These are phyloP conservation scores for Melanitta fusca DNA, from an alignment of 2,797 vertebrate genomes.

Conservation along the genomic window DNA sequence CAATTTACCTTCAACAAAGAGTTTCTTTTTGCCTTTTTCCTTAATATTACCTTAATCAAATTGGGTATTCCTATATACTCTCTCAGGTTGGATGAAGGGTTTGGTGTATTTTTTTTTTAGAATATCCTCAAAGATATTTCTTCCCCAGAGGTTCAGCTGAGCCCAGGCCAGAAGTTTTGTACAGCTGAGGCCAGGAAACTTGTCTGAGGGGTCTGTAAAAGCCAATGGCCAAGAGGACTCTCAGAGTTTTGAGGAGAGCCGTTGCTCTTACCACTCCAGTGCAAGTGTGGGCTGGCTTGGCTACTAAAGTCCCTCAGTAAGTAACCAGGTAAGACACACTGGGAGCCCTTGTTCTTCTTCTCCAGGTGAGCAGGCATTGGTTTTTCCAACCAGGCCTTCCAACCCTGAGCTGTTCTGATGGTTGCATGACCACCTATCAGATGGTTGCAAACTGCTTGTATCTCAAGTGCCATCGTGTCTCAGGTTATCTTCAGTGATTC, in stretches of 20 bases:
- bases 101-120: neutral
- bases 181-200: neutral
- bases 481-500: neutral
- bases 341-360: neutral
- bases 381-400: neutral
- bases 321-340: neutral
- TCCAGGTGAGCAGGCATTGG: neutral
- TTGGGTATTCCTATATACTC: neutral
- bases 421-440: neutral
- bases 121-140: neutral
- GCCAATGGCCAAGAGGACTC: neutral
- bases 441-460: fast-evolving
- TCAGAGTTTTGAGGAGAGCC: neutral
- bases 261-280: neutral
- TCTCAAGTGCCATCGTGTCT: neutral
- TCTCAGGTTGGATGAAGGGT: neutral
- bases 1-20: neutral
- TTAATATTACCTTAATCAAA: neutral
- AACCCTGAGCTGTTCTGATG: neutral
- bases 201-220: neutral
- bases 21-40: neutral
- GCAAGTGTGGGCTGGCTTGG: neutral
- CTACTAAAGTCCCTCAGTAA: neutral
- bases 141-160: neutral
- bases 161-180: neutral